Percentiles rank a stretch among this genome's conserved stretches.
Conservation (phyloP, 2,113 vertebrate genomes). For the Psilopsiagon aurifrons region DNA sequence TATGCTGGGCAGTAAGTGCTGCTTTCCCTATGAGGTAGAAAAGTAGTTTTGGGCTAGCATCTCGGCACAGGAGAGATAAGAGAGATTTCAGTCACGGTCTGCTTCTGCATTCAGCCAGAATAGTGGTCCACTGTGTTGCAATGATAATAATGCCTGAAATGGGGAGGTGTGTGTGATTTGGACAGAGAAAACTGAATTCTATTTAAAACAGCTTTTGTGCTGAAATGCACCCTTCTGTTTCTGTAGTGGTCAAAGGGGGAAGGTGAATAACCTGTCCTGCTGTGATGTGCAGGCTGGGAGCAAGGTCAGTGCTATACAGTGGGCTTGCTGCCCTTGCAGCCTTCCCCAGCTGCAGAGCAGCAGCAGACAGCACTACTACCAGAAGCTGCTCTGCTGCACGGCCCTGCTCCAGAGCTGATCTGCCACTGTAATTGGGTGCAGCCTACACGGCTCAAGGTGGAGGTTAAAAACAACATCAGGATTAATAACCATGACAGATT, state of each 20-base stretch:
- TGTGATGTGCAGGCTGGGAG: neutral
- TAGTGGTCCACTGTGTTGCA: neutral
- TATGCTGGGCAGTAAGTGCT: neutral
- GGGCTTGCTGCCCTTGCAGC: neutral
- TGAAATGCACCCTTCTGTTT: neutral
- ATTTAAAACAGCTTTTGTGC: neutral
- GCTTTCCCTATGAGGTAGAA: neutral
- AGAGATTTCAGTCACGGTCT: neutral
- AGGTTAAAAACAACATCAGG: neutral
- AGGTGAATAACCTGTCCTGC: neutral
- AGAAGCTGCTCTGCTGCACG: neutral
- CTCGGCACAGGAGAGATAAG: neutral
- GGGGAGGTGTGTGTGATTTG: rapidly evolving
- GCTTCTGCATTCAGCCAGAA: neutral
- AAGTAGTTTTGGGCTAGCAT: neutral
- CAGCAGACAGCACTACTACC: neutral
- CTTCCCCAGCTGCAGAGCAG: neutral
- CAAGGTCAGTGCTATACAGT: neutral
- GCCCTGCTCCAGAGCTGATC: rapidly evolving
- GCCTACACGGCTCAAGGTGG: rapidly evolving
- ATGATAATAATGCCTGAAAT: neutral
- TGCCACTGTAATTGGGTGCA: rapidly evolving
- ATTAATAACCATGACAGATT: neutral
- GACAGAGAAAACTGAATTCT: neutral
- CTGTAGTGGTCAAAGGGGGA: neutral